A percentile compares a stretch with the other conserved stretches of the same genome.
Conservation (phyloP, 2,113 vertebrate species). For the Centropus unirufus region DNA sequence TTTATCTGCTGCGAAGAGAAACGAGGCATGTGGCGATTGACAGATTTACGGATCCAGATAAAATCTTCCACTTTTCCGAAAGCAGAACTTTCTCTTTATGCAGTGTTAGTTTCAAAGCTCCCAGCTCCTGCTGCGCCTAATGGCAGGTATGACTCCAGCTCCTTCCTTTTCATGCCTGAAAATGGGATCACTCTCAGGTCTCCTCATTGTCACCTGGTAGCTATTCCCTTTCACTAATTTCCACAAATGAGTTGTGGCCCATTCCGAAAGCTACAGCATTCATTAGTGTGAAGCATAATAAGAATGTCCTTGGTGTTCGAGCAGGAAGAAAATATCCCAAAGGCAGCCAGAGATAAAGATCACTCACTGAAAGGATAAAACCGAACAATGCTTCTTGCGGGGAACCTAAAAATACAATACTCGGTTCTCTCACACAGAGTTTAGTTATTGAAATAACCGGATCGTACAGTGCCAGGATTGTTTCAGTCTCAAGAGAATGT, state of each 20-base stretch:
- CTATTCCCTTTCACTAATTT: slow-evolving; percentile 66
- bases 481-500: slow-evolving; percentile 19
- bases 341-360: slow-evolving; percentile 67
- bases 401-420: slow-evolving; percentile 64
- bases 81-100: slow-evolving; percentile 62
- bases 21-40: slow-evolving; percentile 28
- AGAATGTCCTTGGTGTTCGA: slow-evolving; percentile 51
- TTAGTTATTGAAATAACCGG: slow-evolving; percentile 54
- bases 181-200: slow-evolving; percentile 55
- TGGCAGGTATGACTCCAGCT: slow-evolving; percentile 58
- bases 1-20: slow-evolving; percentile 41
- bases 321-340: slow-evolving; percentile 57
- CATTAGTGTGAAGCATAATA: slow-evolving; percentile 54
- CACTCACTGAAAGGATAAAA: slow-evolving; percentile 65
- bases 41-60: slow-evolving; percentile 50
- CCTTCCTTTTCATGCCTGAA: slow-evolving; percentile 59
- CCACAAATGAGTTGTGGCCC: slow-evolving; percentile 53
- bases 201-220: slow-evolving; percentile 57
- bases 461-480: neutral
- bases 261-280: slow-evolving; percentile 50
- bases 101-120: slow-evolving; percentile 48
- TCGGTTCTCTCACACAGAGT: neutral
- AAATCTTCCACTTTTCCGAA: slow-evolving; percentile 48
- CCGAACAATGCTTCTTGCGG: slow-evolving; percentile 59
- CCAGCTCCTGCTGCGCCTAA: slow-evolving; percentile 48